A percentile compares a stretch with the other conserved stretches of the same genome.
phyloP scores from a whole-genome alignment of 1,140 invertebrate genomes.

The Monochamus saltuarius region DNA sequence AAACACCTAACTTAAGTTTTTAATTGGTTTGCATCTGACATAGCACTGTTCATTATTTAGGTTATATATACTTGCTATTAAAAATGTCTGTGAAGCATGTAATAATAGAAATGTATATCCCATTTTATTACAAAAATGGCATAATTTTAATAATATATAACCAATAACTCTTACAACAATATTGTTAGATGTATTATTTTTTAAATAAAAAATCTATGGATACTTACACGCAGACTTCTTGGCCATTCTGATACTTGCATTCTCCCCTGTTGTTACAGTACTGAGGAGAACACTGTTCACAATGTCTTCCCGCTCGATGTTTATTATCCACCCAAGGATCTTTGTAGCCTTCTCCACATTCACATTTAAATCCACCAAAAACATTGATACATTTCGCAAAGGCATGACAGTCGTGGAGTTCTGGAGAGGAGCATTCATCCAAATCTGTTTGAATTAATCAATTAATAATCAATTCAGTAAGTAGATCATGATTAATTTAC shows the following conservation, averaged over 20 bases:
- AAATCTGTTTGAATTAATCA: conserved; percentile 64
- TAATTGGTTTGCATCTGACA: no score
- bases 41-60: no score
- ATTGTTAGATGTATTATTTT: no score
- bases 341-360: conserved; percentile 76
- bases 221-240: conserved; percentile 77
- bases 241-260: conserved; percentile 74
- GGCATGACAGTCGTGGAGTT: conserved; percentile 89
- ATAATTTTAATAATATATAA: no score
- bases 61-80: no score
- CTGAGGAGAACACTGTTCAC: conserved; percentile 72
- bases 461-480: neutral
- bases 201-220: no score
- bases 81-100: no score
- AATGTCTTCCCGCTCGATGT: conserved; percentile 68
- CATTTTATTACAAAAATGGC: no score
- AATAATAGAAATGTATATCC: no score
- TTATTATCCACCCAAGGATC: conserved; percentile 69
- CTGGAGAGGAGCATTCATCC: conserved; percentile 82
- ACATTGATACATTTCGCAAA: conserved; percentile 84
- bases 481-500: conserved; percentile 18
- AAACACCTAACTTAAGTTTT: no score
- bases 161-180: no score
- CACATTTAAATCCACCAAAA: conserved; percentile 87
- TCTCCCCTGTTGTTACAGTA: conserved; percentile 83